Percentiles rank a stretch among this genome's conserved stretches.
Evolutionary conservation across 92 coral and sea anemone genomes (phyloP).

Genomic region (Phenganax marumi): DNA sequence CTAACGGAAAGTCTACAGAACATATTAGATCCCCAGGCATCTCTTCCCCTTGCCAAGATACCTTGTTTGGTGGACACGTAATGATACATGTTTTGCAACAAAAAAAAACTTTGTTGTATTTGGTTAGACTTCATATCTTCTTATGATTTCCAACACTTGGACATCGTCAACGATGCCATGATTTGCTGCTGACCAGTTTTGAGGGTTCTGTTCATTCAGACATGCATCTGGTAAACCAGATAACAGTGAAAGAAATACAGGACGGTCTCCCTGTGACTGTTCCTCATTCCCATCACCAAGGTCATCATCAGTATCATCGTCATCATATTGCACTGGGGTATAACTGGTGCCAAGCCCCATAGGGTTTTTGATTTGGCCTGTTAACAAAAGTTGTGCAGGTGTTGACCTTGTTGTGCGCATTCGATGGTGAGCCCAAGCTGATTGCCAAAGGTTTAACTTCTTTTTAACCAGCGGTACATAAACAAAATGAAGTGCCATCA

Average conservation of each 20-base stretch:
- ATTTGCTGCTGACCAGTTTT: too few relatives aligned
- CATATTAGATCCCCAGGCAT: not conserved
- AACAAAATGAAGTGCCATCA: too few relatives aligned
- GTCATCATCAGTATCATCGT: conserved; percentile 18
- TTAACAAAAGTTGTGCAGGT: conserved; percentile 1
- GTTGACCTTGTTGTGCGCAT: conserved; percentile 15
- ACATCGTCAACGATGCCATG: conserved; percentile 20
- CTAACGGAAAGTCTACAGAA: not conserved
- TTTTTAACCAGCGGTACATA: not conserved
- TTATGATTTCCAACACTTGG: conserved; percentile 35
- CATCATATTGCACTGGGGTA: conserved; percentile 1
- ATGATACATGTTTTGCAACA: too few relatives aligned
- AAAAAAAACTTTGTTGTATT: too few relatives aligned
- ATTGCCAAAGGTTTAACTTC: not conserved
- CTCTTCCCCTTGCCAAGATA: not conserved
- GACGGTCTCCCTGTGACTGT: conserved; percentile 34
- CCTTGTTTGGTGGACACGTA: not conserved
- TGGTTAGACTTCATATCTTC: conserved; percentile 34
- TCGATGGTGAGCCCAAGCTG: too few relatives aligned
- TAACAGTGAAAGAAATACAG: conserved; percentile 37
- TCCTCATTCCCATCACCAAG: conserved; percentile 26
- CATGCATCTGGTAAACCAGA: conserved; percentile 32
- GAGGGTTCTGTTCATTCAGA: conserved; percentile 10
- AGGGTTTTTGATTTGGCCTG: conserved; percentile 9
- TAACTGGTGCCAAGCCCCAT: not conserved